Percentiles rank a stretch among this genome's conserved stretches.
phyloP scores from a whole-genome alignment of 2,113 vertebrate species.

The Pelmatolapia mariae region DNA sequence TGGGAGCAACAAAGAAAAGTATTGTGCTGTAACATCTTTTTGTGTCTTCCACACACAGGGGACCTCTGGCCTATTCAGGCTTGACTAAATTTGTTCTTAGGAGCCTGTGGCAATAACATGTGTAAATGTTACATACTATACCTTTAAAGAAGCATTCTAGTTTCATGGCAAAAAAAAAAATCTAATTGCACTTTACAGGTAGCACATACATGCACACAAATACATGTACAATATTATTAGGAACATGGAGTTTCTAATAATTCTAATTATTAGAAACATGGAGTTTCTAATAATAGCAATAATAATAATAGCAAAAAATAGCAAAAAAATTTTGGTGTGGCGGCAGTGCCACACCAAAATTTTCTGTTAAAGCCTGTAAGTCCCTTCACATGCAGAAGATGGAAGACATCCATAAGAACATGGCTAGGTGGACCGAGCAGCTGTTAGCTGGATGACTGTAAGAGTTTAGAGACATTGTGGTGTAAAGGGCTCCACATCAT shows the following conservation, averaged over 20 bases:
- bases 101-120: background rate
- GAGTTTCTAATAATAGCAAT: background rate
- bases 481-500: conserved; percentile 17
- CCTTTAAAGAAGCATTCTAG: background rate
- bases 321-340: too few relatives aligned
- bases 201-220: background rate
- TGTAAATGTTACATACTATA: background rate
- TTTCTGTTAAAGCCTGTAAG: conserved; percentile 31
- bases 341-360: background rate
- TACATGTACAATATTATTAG: background rate
- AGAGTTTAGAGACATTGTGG: background rate
- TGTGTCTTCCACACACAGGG: background rate
- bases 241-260: background rate
- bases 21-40: background rate
- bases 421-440: conserved; percentile 3
- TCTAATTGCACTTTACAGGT: background rate
- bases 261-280: background rate
- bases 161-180: background rate
- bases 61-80: background rate
- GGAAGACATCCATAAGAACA: conserved; percentile 19
- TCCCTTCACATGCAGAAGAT: background rate
- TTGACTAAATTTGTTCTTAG: background rate
- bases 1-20: background rate
- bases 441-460: conserved; percentile 26
- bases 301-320: background rate